phyloP scores from a whole-genome alignment of 2,113 vertebrate species.

The Festucalex cinctus region DNA sequence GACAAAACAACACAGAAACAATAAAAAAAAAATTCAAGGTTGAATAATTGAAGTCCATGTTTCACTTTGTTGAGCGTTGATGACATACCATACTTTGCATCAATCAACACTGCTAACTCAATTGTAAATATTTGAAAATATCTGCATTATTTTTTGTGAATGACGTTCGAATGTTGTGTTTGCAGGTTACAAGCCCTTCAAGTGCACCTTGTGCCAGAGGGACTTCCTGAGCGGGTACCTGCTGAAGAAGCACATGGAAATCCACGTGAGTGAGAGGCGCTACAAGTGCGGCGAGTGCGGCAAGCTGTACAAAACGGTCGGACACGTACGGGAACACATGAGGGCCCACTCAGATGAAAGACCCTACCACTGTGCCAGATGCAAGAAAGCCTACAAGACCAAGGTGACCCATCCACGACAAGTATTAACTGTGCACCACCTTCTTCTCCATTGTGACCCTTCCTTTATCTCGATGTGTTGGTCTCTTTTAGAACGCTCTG shows the following conservation, averaged over 20 bases:
- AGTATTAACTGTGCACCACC: background rate
- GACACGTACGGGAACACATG: constrained; percentile 93
- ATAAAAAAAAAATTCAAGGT: background rate
- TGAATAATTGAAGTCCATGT: no score
- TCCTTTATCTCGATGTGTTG: background rate
- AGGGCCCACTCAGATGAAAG: constrained; percentile 91
- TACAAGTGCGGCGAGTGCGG: constrained; percentile 97
- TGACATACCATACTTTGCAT: background rate
- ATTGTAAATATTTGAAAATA: background rate
- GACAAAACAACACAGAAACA: background rate
- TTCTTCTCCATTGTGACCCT: no score
- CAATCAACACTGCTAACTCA: background rate
- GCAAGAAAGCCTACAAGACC: constrained; percentile 94
- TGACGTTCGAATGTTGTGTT: fast-evolving
- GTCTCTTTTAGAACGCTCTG: constrained; percentile 83
- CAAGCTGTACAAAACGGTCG: constrained; percentile 95
- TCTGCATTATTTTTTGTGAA: background rate
- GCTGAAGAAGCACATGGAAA: constrained; percentile 94
- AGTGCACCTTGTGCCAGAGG: constrained; percentile 86
- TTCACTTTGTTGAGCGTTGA: background rate
- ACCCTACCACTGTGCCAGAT: constrained; percentile 85
- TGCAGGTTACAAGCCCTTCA: constrained; percentile 86
- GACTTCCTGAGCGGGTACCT: constrained; percentile 93
- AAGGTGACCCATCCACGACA: constrained; percentile 76
- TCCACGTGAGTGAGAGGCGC: constrained; percentile 85